phyloP scores from a whole-genome alignment of 2,797 vertebrate species.

The Darevskia nairensis region DNA sequence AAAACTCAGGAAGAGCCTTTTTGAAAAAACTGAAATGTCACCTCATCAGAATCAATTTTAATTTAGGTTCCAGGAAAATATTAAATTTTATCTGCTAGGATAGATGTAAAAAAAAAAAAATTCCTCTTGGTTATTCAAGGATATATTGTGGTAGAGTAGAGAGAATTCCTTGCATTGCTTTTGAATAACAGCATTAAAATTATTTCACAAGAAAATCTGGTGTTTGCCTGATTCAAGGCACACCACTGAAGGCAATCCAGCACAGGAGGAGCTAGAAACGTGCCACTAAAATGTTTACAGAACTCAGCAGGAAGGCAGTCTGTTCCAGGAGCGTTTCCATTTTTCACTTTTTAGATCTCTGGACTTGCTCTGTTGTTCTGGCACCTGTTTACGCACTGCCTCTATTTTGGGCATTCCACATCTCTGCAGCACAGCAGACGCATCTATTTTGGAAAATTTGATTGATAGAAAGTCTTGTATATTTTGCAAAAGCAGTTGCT shows the following conservation, averaged over 20 bases:
- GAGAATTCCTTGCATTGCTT: not conserved
- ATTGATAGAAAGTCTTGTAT: too few relatives aligned
- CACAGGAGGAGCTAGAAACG: not conserved
- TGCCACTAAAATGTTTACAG: not conserved
- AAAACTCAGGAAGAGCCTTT: not conserved
- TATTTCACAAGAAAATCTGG: not conserved
- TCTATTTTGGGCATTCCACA: too few relatives aligned
- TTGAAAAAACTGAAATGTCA: not conserved
- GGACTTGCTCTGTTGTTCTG: too few relatives aligned
- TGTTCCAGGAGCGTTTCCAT: not conserved
- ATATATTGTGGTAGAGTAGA: not conserved
- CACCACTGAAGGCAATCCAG: not conserved
- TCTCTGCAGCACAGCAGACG: too few relatives aligned
- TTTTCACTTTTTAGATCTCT: not conserved
- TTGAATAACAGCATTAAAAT: not conserved
- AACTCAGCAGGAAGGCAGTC: not conserved
- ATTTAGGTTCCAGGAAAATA: not conserved
- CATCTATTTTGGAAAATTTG: too few relatives aligned
- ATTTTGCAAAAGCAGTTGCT: too few relatives aligned
- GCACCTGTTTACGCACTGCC: too few relatives aligned
- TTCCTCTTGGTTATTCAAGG: not conserved
- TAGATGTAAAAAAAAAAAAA: not conserved
- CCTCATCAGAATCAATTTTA: not conserved
- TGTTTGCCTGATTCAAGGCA: not conserved
- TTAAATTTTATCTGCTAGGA: not conserved